These are phyloP conservation scores for Trichosurus vulpecula DNA, from an alignment of 2,797 vertebrate species.

Conservation along the genomic window DNA sequence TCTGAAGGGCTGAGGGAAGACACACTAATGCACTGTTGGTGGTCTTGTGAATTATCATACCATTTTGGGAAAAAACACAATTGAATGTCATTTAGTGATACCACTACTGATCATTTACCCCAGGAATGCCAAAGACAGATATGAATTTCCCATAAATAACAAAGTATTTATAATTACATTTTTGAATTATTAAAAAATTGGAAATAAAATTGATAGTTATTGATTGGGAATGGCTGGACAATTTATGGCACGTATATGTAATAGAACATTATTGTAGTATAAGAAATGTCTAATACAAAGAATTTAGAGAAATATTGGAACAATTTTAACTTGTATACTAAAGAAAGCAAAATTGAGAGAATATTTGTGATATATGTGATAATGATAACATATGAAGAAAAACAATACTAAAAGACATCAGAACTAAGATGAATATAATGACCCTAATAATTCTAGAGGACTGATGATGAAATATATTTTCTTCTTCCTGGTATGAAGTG, in stretches of 20 bases:
- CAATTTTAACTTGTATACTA: background rate
- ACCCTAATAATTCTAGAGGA: background rate
- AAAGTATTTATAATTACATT: background rate
- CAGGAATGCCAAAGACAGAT: too few species aligned
- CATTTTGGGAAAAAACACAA: too few species aligned
- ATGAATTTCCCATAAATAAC: too few species aligned
- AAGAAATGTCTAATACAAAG: background rate
- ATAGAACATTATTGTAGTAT: background rate
- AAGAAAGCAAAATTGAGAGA: background rate
- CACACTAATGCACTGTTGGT: too few species aligned
- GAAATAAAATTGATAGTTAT: background rate
- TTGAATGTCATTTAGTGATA: too few species aligned
- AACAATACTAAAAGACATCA: background rate
- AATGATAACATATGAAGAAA: background rate
- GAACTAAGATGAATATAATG: background rate
- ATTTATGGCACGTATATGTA: background rate
- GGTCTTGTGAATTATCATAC: too few species aligned
- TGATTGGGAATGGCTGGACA: background rate
- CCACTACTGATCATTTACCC: too few species aligned
- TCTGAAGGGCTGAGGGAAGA: too few species aligned
- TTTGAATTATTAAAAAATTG: background rate
- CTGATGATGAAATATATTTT: background rate
- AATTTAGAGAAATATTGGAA: background rate
- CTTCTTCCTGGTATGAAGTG: background rate
- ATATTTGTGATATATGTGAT: background rate